Base-by-base conservation (phyloP, 2,888 invertebrate species). In the Unio delphinus region DNA sequence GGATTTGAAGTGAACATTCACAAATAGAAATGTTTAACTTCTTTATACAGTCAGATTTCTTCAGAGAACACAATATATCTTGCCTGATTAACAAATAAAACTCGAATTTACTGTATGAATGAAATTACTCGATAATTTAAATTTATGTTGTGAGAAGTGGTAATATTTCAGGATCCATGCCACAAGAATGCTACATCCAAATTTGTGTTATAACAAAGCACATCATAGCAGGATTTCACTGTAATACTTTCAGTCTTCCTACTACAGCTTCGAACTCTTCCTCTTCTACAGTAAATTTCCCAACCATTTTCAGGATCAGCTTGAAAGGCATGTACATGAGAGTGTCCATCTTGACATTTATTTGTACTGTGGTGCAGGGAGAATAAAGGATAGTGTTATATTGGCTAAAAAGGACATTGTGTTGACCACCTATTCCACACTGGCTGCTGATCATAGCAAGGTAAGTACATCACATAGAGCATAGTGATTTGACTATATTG, bases 341-440 rank as follows among this genome's bases (percentile, higher is more conserved):
- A 71, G 70, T 66, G 80, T 82, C 6, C 73, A 77, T 57, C 71
- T 84, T 18, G 78, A 79, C 57, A 70, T 84, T n/a, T 81, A 81
- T 70, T 72, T 78, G 28, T 82, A 80, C 72, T 82, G 83, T 64
- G 84, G 84, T 15, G 30, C 69, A 8, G 70, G 68, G 23, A 74
- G 83, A 23, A 77, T 72, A 28, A 74, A 67, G 23, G 73, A 82
- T 58, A 63, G 64, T 17, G 61, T 69, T 15, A 59, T 82, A 28
- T 70, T 84, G 4, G 67, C 72, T 23, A 73, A 75, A 58, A 81
- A 84, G 58, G 84, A 84, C 66, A 68, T 84, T 7, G 82, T 84
- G 18, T 66, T 84, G 17, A 83, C 83, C 17, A 83, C 84, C 0
- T 84, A 83, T 69, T 76, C 80, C 26, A 83, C 83, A 7, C 66